A percentile compares a stretch with the other conserved stretches of the same genome.
Evolutionary conservation across 2,888 invertebrate genomes (phyloP).

Genomic region (Agrochola circellaris): DNA sequence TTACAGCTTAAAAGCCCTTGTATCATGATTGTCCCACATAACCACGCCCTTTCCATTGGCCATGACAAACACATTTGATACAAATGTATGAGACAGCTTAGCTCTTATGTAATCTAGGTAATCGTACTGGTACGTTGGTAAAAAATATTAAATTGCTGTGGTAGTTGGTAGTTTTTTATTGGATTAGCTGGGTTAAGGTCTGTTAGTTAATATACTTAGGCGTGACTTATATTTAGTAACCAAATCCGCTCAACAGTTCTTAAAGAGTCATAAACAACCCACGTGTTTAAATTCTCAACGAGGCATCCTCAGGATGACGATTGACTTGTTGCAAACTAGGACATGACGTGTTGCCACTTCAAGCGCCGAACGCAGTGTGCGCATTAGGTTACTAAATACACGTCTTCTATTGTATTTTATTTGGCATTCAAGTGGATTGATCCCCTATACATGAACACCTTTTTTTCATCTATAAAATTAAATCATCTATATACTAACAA

Average conservation of each 20-base stretch:
- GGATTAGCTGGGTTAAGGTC: slow-evolving; percentile 5
- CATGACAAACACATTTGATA: slow-evolving; percentile 60
- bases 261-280: too few species aligned
- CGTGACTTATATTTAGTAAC: too few species aligned
- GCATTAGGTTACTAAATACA: too few species aligned
- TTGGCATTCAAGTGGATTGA: background rate
- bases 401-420: too few species aligned
- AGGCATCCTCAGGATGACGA: too few species aligned
- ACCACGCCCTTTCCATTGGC: slow-evolving; percentile 53
- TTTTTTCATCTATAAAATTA: background rate
- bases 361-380: too few species aligned
- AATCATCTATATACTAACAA: too few species aligned
- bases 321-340: too few species aligned
- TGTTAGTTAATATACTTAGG: background rate
- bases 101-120: slow-evolving; percentile 43
- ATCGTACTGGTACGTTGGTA: background rate
- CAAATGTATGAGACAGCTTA: slow-evolving; percentile 33
- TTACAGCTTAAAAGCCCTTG: slow-evolving; percentile 15
- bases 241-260: too few species aligned
- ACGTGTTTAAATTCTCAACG: too few species aligned
- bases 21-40: slow-evolving; percentile 44
- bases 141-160: background rate
- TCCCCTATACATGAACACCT: background rate
- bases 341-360: too few species aligned
- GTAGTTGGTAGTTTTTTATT: slow-evolving; percentile 18